Conservation (phyloP, 2,797 vertebrate species). For the Tadarida brasiliensis region DNA sequence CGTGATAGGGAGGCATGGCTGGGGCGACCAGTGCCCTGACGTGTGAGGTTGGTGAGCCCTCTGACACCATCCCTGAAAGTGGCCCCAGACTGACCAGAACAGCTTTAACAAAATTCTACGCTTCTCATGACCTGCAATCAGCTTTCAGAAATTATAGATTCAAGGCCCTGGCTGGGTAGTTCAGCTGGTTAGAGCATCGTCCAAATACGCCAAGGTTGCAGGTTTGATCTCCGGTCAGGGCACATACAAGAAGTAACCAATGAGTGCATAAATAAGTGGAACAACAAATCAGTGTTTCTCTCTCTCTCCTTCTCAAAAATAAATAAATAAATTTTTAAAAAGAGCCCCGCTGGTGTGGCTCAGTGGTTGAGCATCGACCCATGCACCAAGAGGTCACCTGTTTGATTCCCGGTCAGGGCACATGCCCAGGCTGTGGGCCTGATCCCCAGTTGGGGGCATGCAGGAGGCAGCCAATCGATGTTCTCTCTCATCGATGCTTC, state of each 20-base stretch:
- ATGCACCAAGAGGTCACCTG: too few relatives aligned
- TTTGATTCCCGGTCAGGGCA: too few relatives aligned
- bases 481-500: too few relatives aligned
- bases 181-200: not conserved
- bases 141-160: constrained; percentile 19
- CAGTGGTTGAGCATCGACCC: too few relatives aligned
- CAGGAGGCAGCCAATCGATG: too few relatives aligned
- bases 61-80: not conserved
- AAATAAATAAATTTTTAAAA: too few relatives aligned
- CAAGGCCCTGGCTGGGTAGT: not conserved
- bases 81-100: not conserved
- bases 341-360: too few relatives aligned
- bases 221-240: not conserved
- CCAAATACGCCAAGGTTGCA: not conserved
- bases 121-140: not conserved
- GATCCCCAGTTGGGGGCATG: too few relatives aligned
- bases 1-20: not conserved
- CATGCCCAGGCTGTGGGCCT: too few relatives aligned
- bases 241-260: not conserved
- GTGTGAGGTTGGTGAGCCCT: not conserved
- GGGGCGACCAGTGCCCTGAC: not conserved
- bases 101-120: not conserved
- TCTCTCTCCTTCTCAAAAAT: not conserved
- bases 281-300: not conserved
- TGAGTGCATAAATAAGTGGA: not conserved